phyloP scores from a whole-genome alignment of 2,888 invertebrate species.

The Steinernema scapterisci region DNA sequence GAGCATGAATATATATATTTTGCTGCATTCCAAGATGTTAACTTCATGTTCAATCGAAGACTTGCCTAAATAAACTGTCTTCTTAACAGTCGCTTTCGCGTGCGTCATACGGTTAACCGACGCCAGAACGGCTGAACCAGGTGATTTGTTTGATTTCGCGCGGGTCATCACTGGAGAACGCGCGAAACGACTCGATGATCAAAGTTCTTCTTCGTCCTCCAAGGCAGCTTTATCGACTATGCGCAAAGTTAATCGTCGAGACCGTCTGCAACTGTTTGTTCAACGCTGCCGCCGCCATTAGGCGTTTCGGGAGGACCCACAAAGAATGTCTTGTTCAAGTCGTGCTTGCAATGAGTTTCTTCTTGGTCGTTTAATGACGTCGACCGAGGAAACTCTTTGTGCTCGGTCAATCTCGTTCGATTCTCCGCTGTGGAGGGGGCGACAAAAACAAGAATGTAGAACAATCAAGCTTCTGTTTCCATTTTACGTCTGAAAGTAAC shows the following conservation, averaged over 20 bases:
- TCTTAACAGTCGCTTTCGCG: too few relatives aligned
- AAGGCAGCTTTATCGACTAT: not conserved
- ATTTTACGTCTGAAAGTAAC: too few relatives aligned
- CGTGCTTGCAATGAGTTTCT: conserved; percentile 27
- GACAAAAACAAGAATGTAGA: not conserved
- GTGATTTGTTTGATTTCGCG: too few relatives aligned
- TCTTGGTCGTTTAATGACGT: conserved; percentile 1
- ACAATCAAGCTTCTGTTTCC: not conserved
- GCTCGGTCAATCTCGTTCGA: not conserved
- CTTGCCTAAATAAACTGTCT: too few relatives aligned
- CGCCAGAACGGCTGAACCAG: too few relatives aligned
- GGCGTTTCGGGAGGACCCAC: not conserved
- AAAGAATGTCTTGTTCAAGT: not conserved
- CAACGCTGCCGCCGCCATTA: not conserved
- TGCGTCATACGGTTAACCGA: too few relatives aligned
- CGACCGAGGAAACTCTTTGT: not conserved
- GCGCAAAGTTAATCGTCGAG: not conserved
- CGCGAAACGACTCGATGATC: too few relatives aligned
- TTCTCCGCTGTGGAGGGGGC: not conserved
- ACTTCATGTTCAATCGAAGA: too few relatives aligned
- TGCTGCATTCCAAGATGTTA: too few relatives aligned
- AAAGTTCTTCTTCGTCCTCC: too few relatives aligned
- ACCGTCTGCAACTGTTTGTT: not conserved
- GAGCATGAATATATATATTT: too few relatives aligned
- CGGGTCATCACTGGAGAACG: too few relatives aligned